Evolutionary conservation across 2,113 vertebrate genomes (phyloP).

Genomic region (Periophthalmodon schlosseri): DNA sequence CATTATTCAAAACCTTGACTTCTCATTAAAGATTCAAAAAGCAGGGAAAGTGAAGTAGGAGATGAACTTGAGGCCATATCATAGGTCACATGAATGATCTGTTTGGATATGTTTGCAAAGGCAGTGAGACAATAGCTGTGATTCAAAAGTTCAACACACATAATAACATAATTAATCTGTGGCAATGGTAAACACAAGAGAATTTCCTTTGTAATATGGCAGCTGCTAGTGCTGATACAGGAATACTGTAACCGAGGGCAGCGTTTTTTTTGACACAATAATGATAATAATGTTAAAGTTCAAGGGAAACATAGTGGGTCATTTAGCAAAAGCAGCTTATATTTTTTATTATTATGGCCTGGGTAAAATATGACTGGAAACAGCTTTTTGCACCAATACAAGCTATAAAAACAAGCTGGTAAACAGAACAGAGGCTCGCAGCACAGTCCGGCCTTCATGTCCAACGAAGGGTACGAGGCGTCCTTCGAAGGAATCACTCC

Average conservation of each 20-base stretch:
- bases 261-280: no score
- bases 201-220: neutral
- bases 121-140: neutral
- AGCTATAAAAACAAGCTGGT: neutral
- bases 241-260: no score
- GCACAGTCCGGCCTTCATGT: constrained; percentile 1
- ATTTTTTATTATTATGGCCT: no score
- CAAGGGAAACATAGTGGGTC: no score
- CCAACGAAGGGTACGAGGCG: neutral
- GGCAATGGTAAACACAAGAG: neutral
- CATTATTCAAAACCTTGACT: constrained; percentile 19
- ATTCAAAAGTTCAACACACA: neutral
- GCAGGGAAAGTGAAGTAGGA: neutral
- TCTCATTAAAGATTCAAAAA: constrained; percentile 36
- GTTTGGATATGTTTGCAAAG: neutral
- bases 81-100: constrained; percentile 2
- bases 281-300: no score
- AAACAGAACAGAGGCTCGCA: neutral
- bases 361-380: neutral
- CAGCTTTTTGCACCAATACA: neutral
- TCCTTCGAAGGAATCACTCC: neutral
- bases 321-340: no score
- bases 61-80: constrained; percentile 4
- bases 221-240: neutral
- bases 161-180: neutral